Evolutionary conservation across 1,140 invertebrate genomes (phyloP).

Genomic region (Drosophila micromelanica): DNA sequence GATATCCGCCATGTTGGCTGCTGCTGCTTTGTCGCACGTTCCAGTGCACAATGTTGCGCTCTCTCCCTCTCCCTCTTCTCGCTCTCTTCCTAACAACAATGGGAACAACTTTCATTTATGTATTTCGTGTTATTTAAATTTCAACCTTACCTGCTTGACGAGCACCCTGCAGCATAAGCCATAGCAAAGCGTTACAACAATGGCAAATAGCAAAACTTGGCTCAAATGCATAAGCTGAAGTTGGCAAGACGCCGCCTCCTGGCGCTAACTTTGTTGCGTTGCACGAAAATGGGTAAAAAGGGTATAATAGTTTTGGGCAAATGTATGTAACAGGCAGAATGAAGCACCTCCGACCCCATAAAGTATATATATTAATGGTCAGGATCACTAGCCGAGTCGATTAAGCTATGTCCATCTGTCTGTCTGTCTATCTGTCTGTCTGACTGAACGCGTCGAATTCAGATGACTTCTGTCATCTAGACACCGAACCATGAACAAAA

Average conservation of each 20-base stretch:
- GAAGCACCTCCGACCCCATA: too few relatives aligned
- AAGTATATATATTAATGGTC: too few relatives aligned
- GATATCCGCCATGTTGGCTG: slow-evolving; percentile 77
- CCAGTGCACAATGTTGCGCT: slow-evolving; percentile 53
- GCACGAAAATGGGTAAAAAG: too few relatives aligned
- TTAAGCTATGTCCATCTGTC: too few relatives aligned
- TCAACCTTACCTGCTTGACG: slow-evolving; percentile 60
- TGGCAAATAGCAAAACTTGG: slow-evolving; percentile 66
- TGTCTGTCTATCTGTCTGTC: too few relatives aligned
- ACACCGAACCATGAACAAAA: too few relatives aligned
- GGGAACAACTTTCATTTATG: slow-evolving; percentile 31
- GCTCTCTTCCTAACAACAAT: background rate
- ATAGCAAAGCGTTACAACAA: slow-evolving; percentile 67
- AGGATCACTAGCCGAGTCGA: too few relatives aligned
- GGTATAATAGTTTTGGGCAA: too few relatives aligned
- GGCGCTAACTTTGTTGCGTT: slow-evolving; percentile 47
- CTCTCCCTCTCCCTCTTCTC: background rate
- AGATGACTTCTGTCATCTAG: too few relatives aligned
- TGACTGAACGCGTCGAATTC: too few relatives aligned
- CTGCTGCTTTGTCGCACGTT: slow-evolving; percentile 48
- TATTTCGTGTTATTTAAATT: slow-evolving; percentile 70
- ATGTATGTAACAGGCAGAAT: too few relatives aligned
- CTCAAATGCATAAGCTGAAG: slow-evolving; percentile 37
- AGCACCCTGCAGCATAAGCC: slow-evolving; percentile 56
- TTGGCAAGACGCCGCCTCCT: slow-evolving; percentile 40